Percentiles rank a stretch among this genome's conserved stretches.
Conservation (phyloP, 2,113 vertebrate genomes). For the Erythrolamprus reginae region DNA sequence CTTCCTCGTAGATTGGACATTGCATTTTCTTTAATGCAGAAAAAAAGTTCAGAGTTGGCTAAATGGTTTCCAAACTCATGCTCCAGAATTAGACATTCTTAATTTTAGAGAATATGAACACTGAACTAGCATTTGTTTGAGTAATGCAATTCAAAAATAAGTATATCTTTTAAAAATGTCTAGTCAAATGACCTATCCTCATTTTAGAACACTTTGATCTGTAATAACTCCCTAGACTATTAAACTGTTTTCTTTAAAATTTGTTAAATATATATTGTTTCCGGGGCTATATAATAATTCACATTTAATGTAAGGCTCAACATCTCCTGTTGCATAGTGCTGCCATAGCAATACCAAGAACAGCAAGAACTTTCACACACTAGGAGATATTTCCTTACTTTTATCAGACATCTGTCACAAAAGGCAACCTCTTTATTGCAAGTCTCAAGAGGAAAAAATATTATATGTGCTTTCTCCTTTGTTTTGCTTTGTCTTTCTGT, state of each 20-base stretch:
- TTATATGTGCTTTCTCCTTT: not conserved
- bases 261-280: not conserved
- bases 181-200: not conserved
- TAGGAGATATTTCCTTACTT: not conserved
- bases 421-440: not conserved
- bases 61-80: no score
- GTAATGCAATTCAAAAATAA: not conserved
- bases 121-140: not conserved
- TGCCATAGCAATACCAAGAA: not conserved
- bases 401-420: not conserved
- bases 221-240: not conserved
- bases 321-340: not conserved
- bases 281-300: not conserved
- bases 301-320: conserved; percentile 10
- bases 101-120: not conserved
- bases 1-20: not conserved
- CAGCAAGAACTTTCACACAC: not conserved
- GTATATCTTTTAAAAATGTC: not conserved
- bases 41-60: no score
- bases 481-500: not conserved
- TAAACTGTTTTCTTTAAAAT: not conserved
- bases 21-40: not conserved
- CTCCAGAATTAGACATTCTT: not conserved
- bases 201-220: not conserved
- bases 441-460: not conserved